Percentiles rank a stretch among this genome's conserved stretches.
Conservation (phyloP, 2,113 vertebrate species). For the Syngnathoides biaculeatus region DNA sequence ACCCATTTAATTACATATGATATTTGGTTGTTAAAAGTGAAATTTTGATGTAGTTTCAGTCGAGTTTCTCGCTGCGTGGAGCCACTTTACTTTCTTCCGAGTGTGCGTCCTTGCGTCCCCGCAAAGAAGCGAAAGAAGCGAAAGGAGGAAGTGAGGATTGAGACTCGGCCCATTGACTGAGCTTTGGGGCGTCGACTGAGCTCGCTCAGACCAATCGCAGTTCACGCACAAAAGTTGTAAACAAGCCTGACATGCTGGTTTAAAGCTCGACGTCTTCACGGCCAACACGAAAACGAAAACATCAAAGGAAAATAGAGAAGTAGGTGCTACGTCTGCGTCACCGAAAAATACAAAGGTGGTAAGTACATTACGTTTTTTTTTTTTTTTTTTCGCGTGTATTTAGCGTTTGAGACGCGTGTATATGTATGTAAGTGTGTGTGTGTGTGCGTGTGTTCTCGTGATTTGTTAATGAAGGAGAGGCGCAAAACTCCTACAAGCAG, state of each 20-base stretch:
- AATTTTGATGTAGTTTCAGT: no score
- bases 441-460: constrained; percentile 12
- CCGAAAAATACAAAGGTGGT: constrained; percentile 7
- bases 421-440: background rate
- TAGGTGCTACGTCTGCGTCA: background rate
- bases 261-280: constrained; percentile 3
- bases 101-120: no score
- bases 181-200: constrained; percentile 49
- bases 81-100: no score
- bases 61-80: no score
- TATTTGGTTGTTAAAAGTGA: no score
- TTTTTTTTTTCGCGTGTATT: background rate
- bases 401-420: background rate
- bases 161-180: constrained; percentile 45
- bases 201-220: constrained; percentile 48
- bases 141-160: constrained; percentile 28
- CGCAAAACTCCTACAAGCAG: constrained; percentile 38
- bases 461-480: constrained; percentile 8
- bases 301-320: no score
- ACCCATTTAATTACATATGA: no score
- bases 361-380: background rate
- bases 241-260: constrained; percentile 58
- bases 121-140: no score
- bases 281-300: constrained; percentile 3
- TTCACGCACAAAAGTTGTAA: constrained; percentile 62